Percentiles rank a stretch among this genome's conserved stretches.
phyloP scores from a whole-genome alignment of 2,113 vertebrate genomes.

The Columba livia region DNA sequence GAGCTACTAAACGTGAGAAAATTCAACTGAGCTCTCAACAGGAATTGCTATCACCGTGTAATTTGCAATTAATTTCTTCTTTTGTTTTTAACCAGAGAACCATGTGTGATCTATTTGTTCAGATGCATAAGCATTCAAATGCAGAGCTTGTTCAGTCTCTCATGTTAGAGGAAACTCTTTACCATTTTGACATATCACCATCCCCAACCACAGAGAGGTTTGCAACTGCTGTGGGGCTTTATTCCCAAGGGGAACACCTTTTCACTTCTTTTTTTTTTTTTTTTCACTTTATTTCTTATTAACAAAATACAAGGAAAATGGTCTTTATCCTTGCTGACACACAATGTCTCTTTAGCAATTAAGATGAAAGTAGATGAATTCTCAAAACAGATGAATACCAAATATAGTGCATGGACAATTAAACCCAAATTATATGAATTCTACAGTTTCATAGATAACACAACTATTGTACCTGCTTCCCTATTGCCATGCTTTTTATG shows the following conservation, averaged over 20 bases:
- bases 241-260: neutral
- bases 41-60: conserved; percentile 21
- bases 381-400: neutral
- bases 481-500: neutral
- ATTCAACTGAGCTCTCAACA: conserved; percentile 3
- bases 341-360: neutral
- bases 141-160: neutral
- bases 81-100: conserved; percentile 61
- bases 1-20: conserved; percentile 46
- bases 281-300: neutral
- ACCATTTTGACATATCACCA: neutral
- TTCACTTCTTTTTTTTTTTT: neutral
- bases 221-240: neutral
- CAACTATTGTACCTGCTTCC: conserved; percentile 2
- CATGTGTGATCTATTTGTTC: conserved; percentile 18
- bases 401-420: neutral
- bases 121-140: conserved; percentile 3
- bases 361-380: neutral
- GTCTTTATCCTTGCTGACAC: neutral
- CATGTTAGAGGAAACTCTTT: neutral
- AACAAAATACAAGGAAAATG: neutral
- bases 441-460: neutral
- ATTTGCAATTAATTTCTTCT: conserved; percentile 67
- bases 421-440: conserved; percentile 13
- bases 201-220: neutral